Evolutionary conservation across 2,888 invertebrate genomes (phyloP), one percentile per base, ranked within the genome.

Genomic region (Apamea crenata): DNA sequence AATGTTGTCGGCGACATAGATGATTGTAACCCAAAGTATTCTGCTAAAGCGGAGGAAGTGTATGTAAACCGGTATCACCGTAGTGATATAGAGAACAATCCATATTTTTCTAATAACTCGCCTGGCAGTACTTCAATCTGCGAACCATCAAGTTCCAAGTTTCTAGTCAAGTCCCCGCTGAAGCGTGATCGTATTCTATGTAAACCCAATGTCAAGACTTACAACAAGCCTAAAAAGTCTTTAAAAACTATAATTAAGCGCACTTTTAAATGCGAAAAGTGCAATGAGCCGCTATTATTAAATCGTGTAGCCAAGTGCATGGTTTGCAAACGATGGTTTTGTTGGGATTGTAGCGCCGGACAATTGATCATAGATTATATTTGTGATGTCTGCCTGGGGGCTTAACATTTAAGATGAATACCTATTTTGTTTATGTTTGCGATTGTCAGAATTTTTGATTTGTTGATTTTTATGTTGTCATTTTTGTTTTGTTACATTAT

Each of bases 281-380:
- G 74, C 74, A 74, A 66, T 65, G 65, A 50, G 8, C 74, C 74
- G 50, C 74, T 74, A 50, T 65, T 65, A 50, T 65, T 77, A 32
- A 68, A 61, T 59, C 70, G 50, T 53, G 47, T 70, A 69, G 76
- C 76, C 70, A 70, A 77, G 44, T 77, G 76, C 61, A 77, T 77
- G 76, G 61, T 61, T 1, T 77, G 76, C 76, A 77, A 77, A 70
- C 69, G n/a, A 70, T 74, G 74, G 74, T 70, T 77, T 63, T 77
- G 47, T 70, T 70, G 76, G 61, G 69, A 70, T 1, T 69, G 67
- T 70, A 59, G 77, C 70, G 70, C 61, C 2, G 77, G 63, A 65
- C 75, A 68, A 59, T 68, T 68, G 44, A 69, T 59, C 68, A 69
- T 68, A 0, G 68, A 75, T 59, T 68, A 71, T 71, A 65, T 72